Percentiles rank a stretch among this genome's conserved stretches.
These are phyloP conservation scores for Cloeon dipterum DNA, from an alignment of 2,888 invertebrate species.

Conservation along the genomic window DNA sequence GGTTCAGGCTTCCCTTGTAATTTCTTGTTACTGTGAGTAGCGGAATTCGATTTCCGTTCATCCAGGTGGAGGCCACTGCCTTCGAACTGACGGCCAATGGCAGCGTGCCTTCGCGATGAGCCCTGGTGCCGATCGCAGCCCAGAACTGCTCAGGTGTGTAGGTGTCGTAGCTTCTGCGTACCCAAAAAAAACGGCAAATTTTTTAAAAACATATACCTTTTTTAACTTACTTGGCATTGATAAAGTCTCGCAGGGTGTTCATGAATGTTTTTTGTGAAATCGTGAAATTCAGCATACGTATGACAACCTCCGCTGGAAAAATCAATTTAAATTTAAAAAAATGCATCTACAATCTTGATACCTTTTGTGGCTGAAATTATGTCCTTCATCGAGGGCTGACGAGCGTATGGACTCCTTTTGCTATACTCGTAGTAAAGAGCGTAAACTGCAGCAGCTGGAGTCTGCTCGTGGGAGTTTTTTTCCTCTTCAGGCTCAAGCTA, in stretches of 20 bases:
- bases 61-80: conserved; percentile 60
- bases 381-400: conserved; percentile 51
- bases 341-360: neutral
- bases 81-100: conserved; percentile 31
- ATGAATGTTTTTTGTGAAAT: conserved; percentile 54
- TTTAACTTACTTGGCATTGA: conserved; percentile 37
- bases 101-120: conserved; percentile 31
- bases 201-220: too few species aligned
- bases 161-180: conserved; percentile 37
- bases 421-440: conserved; percentile 61
- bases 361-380: conserved; percentile 41
- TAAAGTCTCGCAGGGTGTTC: conserved; percentile 42
- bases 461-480: conserved; percentile 30
- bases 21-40: conserved; percentile 45
- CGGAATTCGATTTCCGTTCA: conserved; percentile 55
- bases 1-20: conserved; percentile 28
- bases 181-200: too few species aligned
- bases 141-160: conserved; percentile 64
- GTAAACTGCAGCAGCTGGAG: conserved; percentile 56
- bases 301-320: conserved; percentile 24
- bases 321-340: neutral
- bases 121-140: conserved; percentile 43
- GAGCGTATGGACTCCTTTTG: conserved; percentile 52
- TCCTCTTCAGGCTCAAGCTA: conserved; percentile 2
- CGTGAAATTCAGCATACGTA: conserved; percentile 76